Evolutionary conservation across 2,113 vertebrate genomes (phyloP).

Genomic region (Hemicordylus capensis): DNA sequence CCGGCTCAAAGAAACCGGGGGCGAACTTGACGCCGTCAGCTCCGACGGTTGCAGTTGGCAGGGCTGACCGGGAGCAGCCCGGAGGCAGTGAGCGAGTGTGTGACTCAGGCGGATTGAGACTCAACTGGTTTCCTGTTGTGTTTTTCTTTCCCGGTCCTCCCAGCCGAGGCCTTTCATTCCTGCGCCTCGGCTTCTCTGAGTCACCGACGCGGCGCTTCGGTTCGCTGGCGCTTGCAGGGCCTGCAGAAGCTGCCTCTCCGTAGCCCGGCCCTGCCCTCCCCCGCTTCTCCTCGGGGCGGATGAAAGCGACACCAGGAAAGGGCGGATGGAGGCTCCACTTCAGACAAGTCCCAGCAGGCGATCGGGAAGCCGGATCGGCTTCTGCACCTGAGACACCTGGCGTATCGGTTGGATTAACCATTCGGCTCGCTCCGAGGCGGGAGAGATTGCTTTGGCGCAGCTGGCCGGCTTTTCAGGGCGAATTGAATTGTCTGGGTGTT

Average conservation of each 20-base stretch:
- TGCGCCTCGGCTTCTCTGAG: slow-evolving; percentile 39
- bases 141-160: neutral
- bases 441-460: slow-evolving; percentile 19
- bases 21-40: no score
- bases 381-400: slow-evolving; percentile 61
- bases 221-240: slow-evolving; percentile 48
- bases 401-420: neutral
- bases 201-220: slow-evolving; percentile 44
- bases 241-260: slow-evolving; percentile 34
- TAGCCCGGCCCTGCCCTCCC: slow-evolving; percentile 47
- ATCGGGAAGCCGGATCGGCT: slow-evolving; percentile 44
- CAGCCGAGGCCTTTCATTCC: neutral
- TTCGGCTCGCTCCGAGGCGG: slow-evolving; percentile 11
- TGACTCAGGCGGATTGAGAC: neutral
- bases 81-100: neutral
- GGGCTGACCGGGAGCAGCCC: neutral
- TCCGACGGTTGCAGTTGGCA: no score
- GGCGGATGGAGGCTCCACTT: slow-evolving; percentile 49
- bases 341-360: slow-evolving; percentile 68
- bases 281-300: slow-evolving; percentile 58
- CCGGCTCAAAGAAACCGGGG: neutral
- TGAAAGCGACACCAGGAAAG: slow-evolving; percentile 52
- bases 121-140: neutral
- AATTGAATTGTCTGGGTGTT: neutral
- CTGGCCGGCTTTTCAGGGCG: slow-evolving; percentile 15